These are phyloP conservation scores for Mechanitis mazaeus DNA, from an alignment of 2,888 invertebrate species.

Conservation along the genomic window DNA sequence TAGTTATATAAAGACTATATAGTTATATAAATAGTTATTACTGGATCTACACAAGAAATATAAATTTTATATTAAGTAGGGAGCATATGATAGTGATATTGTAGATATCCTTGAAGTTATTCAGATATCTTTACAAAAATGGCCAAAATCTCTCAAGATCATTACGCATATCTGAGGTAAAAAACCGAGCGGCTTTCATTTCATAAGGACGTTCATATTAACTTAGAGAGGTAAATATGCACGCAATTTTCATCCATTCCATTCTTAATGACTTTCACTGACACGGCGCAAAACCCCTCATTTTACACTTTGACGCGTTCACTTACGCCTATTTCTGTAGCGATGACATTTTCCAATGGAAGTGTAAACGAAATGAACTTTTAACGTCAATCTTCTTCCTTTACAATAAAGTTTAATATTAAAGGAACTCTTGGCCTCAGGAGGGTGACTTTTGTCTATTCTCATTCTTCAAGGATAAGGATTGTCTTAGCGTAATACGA, in stretches of 20 bases:
- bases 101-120: neutral
- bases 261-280: slow-evolving; percentile 75
- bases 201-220: slow-evolving; percentile 66
- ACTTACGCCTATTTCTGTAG: slow-evolving; percentile 70
- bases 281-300: slow-evolving; percentile 74
- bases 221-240: slow-evolving; percentile 70
- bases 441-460: slow-evolving; percentile 70
- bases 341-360: slow-evolving; percentile 70
- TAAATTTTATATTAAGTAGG: no score
- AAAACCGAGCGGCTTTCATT: slow-evolving; percentile 59
- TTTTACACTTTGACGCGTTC: slow-evolving; percentile 77
- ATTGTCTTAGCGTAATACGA: slow-evolving; percentile 48
- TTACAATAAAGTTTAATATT: slow-evolving; percentile 52
- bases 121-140: neutral
- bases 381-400: slow-evolving; percentile 38
- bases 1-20: no score
- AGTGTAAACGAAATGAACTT: slow-evolving; percentile 44
- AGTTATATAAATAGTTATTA: no score
- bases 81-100: no score
- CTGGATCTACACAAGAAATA: no score
- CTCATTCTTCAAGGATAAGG: slow-evolving; percentile 68
- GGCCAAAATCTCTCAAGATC: slow-evolving; percentile 29
- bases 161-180: slow-evolving; percentile 38
- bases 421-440: slow-evolving; percentile 36
- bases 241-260: slow-evolving; percentile 75